Percentiles rank a stretch among this genome's conserved stretches.
These are phyloP conservation scores for Hoplostethus atlanticus DNA, from an alignment of 2,797 vertebrate species.

Conservation along the genomic window DNA sequence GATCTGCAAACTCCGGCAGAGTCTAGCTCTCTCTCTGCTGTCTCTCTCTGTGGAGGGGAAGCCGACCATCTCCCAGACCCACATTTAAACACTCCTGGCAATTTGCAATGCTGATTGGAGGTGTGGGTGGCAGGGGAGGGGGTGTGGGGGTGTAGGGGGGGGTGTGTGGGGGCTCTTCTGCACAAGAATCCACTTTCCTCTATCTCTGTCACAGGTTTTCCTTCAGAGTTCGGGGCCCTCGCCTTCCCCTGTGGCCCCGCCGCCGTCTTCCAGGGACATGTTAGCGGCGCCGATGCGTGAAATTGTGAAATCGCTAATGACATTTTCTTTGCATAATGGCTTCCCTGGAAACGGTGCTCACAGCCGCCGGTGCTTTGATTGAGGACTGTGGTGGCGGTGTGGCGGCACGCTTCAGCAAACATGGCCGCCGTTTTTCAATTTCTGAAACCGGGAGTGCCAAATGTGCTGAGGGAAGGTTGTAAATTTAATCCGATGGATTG, in stretches of 20 bases:
- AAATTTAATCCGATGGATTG: constrained; percentile 74
- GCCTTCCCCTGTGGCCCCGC: constrained; percentile 38
- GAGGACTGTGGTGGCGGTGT: constrained; percentile 36
- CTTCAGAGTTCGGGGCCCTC: constrained; percentile 40
- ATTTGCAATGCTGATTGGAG: constrained; percentile 50
- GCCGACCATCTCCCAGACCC: constrained; percentile 52
- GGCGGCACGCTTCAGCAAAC: constrained; percentile 51
- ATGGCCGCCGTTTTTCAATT: constrained; percentile 68
- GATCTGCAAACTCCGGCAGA: constrained; percentile 59
- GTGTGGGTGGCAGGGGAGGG: not conserved
- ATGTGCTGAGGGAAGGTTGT: constrained; percentile 60
- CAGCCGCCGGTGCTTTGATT: constrained; percentile 66
- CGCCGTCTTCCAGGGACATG: constrained; percentile 56
- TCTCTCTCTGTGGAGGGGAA: constrained; percentile 35
- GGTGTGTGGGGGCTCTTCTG: too few relatives aligned
- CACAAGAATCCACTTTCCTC: constrained; percentile 22
- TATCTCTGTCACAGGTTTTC: constrained; percentile 32
- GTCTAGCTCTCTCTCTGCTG: constrained; percentile 12
- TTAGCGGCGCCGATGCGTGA: constrained; percentile 67
- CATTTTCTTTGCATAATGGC: constrained; percentile 75
- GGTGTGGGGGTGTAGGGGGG: too few relatives aligned
- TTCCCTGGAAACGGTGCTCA: constrained; percentile 64
- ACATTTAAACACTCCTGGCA: constrained; percentile 27
- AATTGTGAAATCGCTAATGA: constrained; percentile 80
- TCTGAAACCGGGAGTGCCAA: constrained; percentile 58